Conservation (phyloP, 2,797 vertebrate species). For the Syndactyla subalaris region DNA sequence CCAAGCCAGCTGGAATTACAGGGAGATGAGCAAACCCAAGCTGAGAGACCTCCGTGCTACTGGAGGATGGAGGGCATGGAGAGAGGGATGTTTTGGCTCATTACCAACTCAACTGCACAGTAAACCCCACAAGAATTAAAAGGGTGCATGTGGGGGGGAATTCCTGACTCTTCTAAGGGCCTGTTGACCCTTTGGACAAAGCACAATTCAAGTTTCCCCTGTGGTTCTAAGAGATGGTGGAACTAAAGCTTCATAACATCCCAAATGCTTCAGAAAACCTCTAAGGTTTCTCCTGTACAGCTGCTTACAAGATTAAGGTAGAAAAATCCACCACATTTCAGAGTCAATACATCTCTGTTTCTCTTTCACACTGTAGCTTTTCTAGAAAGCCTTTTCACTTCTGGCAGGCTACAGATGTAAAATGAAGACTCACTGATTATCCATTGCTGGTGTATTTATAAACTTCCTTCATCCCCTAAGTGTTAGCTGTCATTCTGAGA, state of each 20-base stretch:
- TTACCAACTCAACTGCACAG: neutral
- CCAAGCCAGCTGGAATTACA: neutral
- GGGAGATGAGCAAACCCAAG: neutral
- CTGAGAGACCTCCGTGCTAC: neutral
- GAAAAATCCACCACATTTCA: neutral
- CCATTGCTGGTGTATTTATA: neutral
- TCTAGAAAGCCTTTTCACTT: neutral
- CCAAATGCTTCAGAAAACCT: neutral
- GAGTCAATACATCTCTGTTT: neutral
- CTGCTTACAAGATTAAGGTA: neutral
- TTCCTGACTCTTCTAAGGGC: neutral
- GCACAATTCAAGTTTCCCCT: neutral
- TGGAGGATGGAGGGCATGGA: neutral
- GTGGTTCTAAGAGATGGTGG: neutral
- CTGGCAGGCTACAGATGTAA: neutral
- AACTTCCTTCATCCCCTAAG: constrained; percentile 29
- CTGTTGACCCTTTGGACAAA: neutral
- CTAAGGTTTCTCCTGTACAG: neutral
- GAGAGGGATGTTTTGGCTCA: neutral
- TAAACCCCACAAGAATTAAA: neutral
- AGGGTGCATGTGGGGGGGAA: neutral
- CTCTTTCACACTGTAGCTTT: neutral
- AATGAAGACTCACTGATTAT: neutral
- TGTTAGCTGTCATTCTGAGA: constrained; percentile 22
- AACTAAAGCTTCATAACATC: neutral